These are phyloP conservation scores for Chironomus riparius DNA, from an alignment of 2,888 invertebrate species.

Conservation along the genomic window DNA sequence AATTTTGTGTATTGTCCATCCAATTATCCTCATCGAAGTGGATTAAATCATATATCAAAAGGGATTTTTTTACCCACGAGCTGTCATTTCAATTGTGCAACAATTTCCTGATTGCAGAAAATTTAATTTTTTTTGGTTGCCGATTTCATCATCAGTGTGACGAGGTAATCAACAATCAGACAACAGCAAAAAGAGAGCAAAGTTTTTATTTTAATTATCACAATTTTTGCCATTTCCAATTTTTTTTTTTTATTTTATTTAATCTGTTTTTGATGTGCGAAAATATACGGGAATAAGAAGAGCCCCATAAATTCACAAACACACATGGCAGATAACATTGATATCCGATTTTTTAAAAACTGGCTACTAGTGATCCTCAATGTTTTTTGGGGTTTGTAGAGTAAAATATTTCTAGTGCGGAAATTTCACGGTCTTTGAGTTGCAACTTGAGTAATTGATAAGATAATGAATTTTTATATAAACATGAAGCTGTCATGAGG, in stretches of 20 bases:
- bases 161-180: not conserved
- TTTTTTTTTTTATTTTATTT: not conserved
- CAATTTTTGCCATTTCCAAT: too few species aligned
- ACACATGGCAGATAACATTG: not conserved
- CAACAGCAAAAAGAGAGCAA: too few species aligned
- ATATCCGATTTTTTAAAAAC: not conserved
- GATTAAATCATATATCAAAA: too few species aligned
- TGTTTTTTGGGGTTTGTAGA: not conserved
- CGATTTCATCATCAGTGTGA: not conserved
- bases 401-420: too few species aligned
- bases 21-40: too few species aligned
- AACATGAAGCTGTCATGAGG: too few species aligned
- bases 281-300: not conserved
- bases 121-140: not conserved
- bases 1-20: too few species aligned
- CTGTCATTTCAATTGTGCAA: not conserved
- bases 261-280: not conserved
- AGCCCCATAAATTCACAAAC: not conserved
- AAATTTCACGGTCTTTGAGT: too few species aligned
- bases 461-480: too few species aligned
- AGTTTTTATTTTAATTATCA: too few species aligned
- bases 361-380: not conserved
- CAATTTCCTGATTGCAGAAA: not conserved
- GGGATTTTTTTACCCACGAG: not conserved
- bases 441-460: too few species aligned